A percentile compares a stretch with the other conserved stretches of the same genome.
Conservation (phyloP, 2,888 invertebrate genomes). For the Drosophila borborema region DNA sequence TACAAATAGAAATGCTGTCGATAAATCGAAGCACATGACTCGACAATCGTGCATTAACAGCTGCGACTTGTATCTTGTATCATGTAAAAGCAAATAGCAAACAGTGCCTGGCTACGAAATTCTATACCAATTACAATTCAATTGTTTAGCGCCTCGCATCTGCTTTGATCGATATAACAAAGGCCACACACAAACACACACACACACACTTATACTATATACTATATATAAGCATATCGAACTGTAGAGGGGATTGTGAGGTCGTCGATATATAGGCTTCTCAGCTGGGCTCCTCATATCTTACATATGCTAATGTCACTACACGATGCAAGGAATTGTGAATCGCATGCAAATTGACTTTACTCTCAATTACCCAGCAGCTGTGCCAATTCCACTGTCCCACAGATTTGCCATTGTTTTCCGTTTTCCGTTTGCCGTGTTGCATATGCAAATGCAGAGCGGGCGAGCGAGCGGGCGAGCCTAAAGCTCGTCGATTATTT, state of each 20-base stretch:
- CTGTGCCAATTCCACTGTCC: neutral
- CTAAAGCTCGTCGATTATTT: slow-evolving; percentile 9
- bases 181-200: neutral
- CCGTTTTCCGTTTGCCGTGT: neutral
- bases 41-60: slow-evolving; percentile 62
- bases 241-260: too few relatives aligned
- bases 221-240: too few relatives aligned
- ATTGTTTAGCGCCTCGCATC: slow-evolving; percentile 1
- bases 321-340: neutral
- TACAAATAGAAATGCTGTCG: slow-evolving; percentile 72
- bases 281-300: neutral
- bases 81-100: slow-evolving; percentile 31
- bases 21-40: slow-evolving; percentile 77
- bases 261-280: too few relatives aligned
- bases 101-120: neutral
- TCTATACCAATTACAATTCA: slow-evolving; percentile 30
- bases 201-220: too few relatives aligned
- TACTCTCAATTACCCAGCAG: slow-evolving; percentile 13
- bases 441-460: slow-evolving; percentile 37
- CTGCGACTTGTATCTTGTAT: slow-evolving; percentile 53
- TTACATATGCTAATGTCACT: neutral
- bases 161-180: slow-evolving; percentile 2
- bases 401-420: slow-evolving; percentile 18
- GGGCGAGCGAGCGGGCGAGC: neutral
- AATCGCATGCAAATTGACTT: slow-evolving; percentile 31